Conservation (phyloP, 1,140 invertebrate species). For the Plectrocnemia conspersa region DNA sequence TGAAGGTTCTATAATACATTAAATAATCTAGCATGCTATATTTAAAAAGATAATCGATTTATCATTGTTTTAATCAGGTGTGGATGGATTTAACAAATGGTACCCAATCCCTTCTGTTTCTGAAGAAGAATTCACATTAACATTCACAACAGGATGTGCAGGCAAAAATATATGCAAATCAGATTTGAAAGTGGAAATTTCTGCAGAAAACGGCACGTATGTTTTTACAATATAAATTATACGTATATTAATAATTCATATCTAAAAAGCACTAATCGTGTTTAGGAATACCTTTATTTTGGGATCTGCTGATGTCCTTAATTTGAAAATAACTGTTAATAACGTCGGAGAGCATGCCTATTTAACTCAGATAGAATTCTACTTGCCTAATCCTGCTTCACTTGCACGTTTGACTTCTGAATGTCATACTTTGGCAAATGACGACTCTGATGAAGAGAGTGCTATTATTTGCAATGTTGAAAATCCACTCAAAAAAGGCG, state of each 20-base stretch:
- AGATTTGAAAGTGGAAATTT: slow-evolving; percentile 36
- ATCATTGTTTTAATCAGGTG: slow-evolving; percentile 5
- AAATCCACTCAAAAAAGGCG: slow-evolving; percentile 6
- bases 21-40: neutral
- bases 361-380: slow-evolving; percentile 37
- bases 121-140: slow-evolving; percentile 35
- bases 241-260: slow-evolving; percentile 24
- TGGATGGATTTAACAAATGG: slow-evolving; percentile 6
- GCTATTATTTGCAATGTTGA: slow-evolving; percentile 24
- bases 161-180: slow-evolving; percentile 40
- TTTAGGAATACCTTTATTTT: slow-evolving; percentile 38
- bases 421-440: slow-evolving; percentile 9
- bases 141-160: slow-evolving; percentile 42
- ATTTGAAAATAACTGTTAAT: slow-evolving; percentile 36
- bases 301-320: slow-evolving; percentile 38
- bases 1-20: slow-evolving; percentile 9
- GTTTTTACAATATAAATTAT: neutral
- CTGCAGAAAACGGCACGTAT: neutral
- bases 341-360: slow-evolving; percentile 45
- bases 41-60: neutral
- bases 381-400: slow-evolving; percentile 37
- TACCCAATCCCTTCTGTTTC: slow-evolving; percentile 24
- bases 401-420: slow-evolving; percentile 37
- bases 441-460: neutral
- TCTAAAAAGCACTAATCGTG: neutral